phyloP scores from a whole-genome alignment of 2,888 invertebrate species.

The Callinectes sapidus region DNA sequence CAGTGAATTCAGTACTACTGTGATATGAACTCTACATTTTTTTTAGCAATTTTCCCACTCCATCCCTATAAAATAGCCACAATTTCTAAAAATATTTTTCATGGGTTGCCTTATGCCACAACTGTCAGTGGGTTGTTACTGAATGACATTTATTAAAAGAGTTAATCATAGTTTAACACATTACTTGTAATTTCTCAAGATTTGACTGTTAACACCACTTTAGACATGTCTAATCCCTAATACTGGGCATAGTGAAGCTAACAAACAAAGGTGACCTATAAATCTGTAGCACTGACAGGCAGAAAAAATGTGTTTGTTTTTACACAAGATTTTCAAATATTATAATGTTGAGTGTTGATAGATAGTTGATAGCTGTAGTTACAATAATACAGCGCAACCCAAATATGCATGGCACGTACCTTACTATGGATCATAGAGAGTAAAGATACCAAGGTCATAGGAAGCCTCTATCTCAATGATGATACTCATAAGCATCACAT shows the following conservation, averaged over 20 bases:
- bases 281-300: neutral
- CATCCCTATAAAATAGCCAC: neutral
- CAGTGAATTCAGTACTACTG: neutral
- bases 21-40: neutral
- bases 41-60: neutral
- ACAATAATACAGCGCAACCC: neutral
- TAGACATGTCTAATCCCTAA: neutral
- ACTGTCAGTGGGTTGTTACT: neutral
- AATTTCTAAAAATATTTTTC: neutral
- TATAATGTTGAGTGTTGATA: neutral
- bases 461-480: conserved; percentile 17
- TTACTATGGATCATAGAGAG: neutral
- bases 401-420: conserved; percentile 14
- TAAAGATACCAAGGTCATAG: neutral
- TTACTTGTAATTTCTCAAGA: neutral
- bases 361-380: neutral
- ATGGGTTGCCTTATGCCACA: neutral
- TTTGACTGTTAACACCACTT: neutral
- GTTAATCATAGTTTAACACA: neutral
- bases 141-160: neutral
- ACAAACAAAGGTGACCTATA: neutral
- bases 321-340: neutral
- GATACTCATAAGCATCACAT: conserved; percentile 17
- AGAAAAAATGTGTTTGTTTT: neutral
- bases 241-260: neutral